Evolutionary conservation across 2,797 vertebrate species (phyloP), one percentile per base, ranked within the genome.

Genomic region (Syndactyla subalaris): DNA sequence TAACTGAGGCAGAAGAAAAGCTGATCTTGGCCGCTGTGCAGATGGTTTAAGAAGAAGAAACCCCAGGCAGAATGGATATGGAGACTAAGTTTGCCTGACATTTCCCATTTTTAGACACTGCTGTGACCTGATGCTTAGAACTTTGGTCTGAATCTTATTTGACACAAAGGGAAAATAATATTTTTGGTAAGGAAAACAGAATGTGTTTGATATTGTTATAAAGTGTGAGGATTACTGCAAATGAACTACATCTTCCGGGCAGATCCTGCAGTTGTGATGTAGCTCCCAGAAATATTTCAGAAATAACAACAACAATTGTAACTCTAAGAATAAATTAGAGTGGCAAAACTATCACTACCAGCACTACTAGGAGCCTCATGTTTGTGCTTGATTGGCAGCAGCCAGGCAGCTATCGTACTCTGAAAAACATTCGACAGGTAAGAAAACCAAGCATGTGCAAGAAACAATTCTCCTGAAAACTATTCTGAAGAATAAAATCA

Each of bases 11-110:
- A 65, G 62, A 72, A 73, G 58, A 36, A 66, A 73, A 81, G 6
- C 51, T 67, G 67, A 52, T 8, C 49, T 66, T 1, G 1, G 81
- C 51, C 65, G 67, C 39, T 36, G 41, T 43, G 87, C 54, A 38
- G 68, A 77, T 79, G 57, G 54, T 82, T 66, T 27, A 58, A 76
- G 74, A 90, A 74, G 61, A 74, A 62, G 74, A 87, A 95, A 92
- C 49, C 74, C 34, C 67, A 43, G 59, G 71, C 27, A 0, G 66
- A 85, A 77, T 32, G 63, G 58, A 30, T 36, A 32, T 27, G 75
- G 77, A 91, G 49, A 85, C 54, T 82, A 67, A 89, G 34, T 74
- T 91, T 95, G 75, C 48, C 49, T 81, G 80, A 82, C 52, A 76
- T 81, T 87, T 93, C 49, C 55, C 18, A 10, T 63, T 94, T 96